A percentile compares a stretch with the other conserved stretches of the same genome.
Conservation (phyloP, 92 coral and sea anemone species). For the Phenganax subtilis region DNA sequence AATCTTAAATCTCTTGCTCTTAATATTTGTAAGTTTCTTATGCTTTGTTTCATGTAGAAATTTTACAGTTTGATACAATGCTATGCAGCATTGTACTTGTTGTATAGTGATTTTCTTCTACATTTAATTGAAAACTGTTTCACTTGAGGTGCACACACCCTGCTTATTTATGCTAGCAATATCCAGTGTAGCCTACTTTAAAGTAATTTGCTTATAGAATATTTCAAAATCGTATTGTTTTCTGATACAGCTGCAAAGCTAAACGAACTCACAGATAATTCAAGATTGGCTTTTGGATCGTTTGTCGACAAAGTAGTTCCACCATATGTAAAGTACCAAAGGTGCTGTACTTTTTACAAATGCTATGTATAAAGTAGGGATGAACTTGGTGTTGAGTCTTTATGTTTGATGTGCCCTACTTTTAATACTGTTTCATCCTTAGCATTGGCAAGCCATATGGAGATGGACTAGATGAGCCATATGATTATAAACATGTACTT, state of each 20-base stretch:
- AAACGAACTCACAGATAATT: slow-evolving; percentile 59
- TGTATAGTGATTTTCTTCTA: not conserved
- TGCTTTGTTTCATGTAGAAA: not conserved
- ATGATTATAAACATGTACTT: slow-evolving; percentile 72
- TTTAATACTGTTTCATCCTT: not conserved
- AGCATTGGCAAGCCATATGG: slow-evolving; percentile 50
- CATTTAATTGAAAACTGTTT: not conserved
- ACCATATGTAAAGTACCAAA: slow-evolving; percentile 43
- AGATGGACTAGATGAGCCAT: slow-evolving; percentile 26
- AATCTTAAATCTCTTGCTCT: slow-evolving; percentile 3
- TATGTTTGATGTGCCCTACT: not conserved
- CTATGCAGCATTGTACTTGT: not conserved
- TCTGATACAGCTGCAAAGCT: slow-evolving; percentile 55
- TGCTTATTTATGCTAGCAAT: not conserved
- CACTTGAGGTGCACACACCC: not conserved
- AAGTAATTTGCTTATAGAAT: no score
- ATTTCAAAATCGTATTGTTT: no score
- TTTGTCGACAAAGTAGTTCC: slow-evolving; percentile 86
- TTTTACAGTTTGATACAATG: not conserved
- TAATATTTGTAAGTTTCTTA: slow-evolving; percentile 13
- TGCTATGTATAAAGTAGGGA: no score
- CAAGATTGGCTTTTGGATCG: slow-evolving; percentile 78
- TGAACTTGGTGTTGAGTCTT: slow-evolving; percentile 1
- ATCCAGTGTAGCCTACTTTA: no score
- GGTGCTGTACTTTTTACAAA: not conserved